These are phyloP conservation scores for Hystrix cristata DNA, from an alignment of 2,113 vertebrate species.

Conservation along the genomic window DNA sequence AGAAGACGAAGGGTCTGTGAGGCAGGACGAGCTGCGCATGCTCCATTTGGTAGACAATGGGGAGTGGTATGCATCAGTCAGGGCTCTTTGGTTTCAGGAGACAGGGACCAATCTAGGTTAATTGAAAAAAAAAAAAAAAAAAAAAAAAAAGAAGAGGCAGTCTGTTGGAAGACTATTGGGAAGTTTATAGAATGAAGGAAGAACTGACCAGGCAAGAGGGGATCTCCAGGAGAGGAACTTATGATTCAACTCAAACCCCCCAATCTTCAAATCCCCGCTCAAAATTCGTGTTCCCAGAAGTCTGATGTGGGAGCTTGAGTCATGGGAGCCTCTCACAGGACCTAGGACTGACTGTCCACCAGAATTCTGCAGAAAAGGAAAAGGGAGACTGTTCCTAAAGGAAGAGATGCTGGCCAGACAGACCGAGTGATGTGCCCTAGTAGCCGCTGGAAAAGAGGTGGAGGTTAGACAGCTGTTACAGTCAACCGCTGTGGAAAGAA, in stretches of 20 bases:
- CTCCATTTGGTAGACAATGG: neutral
- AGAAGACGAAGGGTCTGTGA: neutral
- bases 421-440: neutral
- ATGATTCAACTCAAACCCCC: slow-evolving; percentile 51
- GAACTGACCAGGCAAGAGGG: slow-evolving; percentile 57
- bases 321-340: neutral
- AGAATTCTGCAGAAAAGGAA: neutral
- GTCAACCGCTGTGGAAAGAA: neutral
- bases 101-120: slow-evolving; percentile 29
- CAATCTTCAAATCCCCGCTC: neutral
- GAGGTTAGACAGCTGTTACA: neutral
- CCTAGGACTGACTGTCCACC: neutral
- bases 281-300: neutral
- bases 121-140: too few relatives aligned
- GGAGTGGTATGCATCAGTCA: neutral
- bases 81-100: neutral
- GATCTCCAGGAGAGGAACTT: slow-evolving; percentile 58
- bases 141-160: neutral
- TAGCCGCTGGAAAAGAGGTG: too few relatives aligned
- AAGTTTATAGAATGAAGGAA: slow-evolving; percentile 60
- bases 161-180: neutral
- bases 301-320: slow-evolving; percentile 2
- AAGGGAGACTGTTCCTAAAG: neutral
- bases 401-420: neutral
- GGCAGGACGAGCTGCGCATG: neutral